phyloP scores from a whole-genome alignment of 2,888 invertebrate species.

The Sceliomorpha sp. region DNA sequence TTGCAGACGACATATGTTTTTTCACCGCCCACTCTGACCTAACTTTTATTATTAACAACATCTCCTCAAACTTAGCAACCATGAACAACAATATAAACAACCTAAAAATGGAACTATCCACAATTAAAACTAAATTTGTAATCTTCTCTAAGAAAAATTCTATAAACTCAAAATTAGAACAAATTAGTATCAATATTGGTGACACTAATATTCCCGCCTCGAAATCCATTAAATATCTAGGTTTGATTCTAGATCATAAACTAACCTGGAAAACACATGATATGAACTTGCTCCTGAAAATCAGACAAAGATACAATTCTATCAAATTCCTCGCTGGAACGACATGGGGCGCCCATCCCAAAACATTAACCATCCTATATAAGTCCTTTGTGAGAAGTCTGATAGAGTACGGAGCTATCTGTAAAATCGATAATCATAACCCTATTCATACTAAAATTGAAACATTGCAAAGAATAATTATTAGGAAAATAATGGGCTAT shows the following conservation, averaged over 20 bases:
- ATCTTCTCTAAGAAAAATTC: no score
- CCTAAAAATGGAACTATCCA: no score
- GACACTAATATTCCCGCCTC: no score
- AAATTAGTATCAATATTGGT: not conserved
- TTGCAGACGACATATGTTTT: constrained; percentile 4
- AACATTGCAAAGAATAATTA: not conserved
- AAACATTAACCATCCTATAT: constrained; percentile 4
- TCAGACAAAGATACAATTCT: constrained; percentile 4
- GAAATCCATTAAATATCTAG: constrained; percentile 6
- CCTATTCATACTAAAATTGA: not conserved
- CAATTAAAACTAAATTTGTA: no score
- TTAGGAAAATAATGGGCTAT: not conserved
- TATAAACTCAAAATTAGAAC: no score
- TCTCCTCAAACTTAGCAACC: not conserved
- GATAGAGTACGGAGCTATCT: constrained; percentile 4
- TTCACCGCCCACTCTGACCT: no score
- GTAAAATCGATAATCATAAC: not conserved
- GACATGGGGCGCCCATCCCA: constrained; percentile 19
- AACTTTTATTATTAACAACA: no score
- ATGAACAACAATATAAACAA: not conserved
- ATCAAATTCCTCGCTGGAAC: constrained; percentile 16
- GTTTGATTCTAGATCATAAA: constrained; percentile 14
- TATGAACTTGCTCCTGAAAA: not conserved
- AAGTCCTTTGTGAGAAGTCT: constrained; percentile 4
- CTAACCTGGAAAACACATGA: constrained; percentile 4